Percentiles rank a stretch among this genome's conserved stretches.
phyloP scores from a whole-genome alignment of 2,797 vertebrate species.

The Balearica regulorum region DNA sequence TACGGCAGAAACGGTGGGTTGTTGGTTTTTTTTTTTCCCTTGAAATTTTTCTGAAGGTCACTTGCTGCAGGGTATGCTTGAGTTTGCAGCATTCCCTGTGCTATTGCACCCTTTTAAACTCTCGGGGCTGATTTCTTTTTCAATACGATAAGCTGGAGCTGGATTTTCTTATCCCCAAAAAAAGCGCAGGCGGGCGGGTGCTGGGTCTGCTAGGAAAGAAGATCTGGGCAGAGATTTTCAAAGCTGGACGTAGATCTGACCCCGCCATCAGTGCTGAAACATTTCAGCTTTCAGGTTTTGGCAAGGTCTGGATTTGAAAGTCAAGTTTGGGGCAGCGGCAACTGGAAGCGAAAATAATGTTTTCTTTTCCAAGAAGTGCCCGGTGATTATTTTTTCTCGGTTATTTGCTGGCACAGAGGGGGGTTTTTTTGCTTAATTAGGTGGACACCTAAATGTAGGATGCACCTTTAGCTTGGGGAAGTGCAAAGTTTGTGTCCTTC shows the following conservation, averaged over 20 bases:
- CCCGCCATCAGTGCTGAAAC: neutral
- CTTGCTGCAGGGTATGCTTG: rapidly evolving
- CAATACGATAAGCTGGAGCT: neutral
- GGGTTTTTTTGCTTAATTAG: neutral
- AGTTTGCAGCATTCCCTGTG: rapidly evolving
- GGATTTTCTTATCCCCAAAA: neutral
- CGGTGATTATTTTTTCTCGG: neutral
- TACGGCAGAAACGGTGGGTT: neutral
- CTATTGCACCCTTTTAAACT: neutral
- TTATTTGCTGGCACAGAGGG: neutral
- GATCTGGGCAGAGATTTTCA: neutral
- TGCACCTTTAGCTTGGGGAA: neutral
- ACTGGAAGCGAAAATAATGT: neutral
- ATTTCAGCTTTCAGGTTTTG: constrained; percentile 16
- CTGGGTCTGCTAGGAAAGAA: neutral
- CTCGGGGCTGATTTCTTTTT: neutral
- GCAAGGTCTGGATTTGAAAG: neutral
- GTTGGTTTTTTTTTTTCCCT: rapidly evolving
- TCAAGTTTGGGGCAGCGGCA: neutral
- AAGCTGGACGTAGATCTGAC: neutral
- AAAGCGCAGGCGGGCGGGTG: neutral
- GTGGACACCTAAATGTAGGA: neutral
- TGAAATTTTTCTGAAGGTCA: neutral
- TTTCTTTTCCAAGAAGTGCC: neutral
- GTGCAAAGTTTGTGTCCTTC: neutral